Percentiles rank a stretch among this genome's conserved stretches.
Evolutionary conservation across 1,140 invertebrate genomes (phyloP).

Genomic region (Micrasema minimum): DNA sequence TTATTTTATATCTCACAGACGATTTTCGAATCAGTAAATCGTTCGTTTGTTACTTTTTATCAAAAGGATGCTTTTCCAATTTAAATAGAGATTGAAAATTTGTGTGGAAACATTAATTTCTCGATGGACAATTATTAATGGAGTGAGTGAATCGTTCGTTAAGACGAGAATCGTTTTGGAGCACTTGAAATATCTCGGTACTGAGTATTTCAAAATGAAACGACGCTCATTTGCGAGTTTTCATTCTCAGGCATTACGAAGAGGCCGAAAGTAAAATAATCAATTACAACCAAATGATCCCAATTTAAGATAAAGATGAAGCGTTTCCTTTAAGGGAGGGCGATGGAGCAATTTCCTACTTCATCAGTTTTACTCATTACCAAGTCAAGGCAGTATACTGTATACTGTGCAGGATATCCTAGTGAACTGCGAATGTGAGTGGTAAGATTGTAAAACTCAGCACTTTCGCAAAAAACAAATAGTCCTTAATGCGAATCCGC

Average conservation of each 20-base stretch:
- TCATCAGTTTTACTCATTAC: conserved; percentile 52
- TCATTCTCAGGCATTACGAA: conserved; percentile 33
- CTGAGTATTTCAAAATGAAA: conserved; percentile 31
- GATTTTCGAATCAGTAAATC: no score
- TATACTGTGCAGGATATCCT: conserved; percentile 21
- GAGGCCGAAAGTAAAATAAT: conserved; percentile 50
- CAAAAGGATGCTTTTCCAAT: no score
- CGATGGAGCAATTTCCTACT: conserved; percentile 49
- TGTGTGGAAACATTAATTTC: conserved; percentile 20
- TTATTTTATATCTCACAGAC: no score
- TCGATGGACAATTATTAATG: conserved; percentile 15
- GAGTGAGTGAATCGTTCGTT: conserved; percentile 21
- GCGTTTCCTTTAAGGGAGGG: conserved; percentile 39
- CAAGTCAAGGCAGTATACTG: conserved; percentile 38
- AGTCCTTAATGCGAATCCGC: conserved; percentile 40
- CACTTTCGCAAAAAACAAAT: conserved; percentile 46
- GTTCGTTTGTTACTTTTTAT: no score
- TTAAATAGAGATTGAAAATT: neutral
- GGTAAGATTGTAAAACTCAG: conserved; percentile 42
- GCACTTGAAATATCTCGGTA: conserved; percentile 23
- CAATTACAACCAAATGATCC: conserved; percentile 52
- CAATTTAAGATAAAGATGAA: conserved; percentile 51
- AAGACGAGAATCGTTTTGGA: conserved; percentile 6
- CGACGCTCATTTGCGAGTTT: conserved; percentile 39
- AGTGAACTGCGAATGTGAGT: conserved; percentile 25